Base-by-base conservation (phyloP, 2,888 invertebrate species). In the Brachyptera risi region DNA sequence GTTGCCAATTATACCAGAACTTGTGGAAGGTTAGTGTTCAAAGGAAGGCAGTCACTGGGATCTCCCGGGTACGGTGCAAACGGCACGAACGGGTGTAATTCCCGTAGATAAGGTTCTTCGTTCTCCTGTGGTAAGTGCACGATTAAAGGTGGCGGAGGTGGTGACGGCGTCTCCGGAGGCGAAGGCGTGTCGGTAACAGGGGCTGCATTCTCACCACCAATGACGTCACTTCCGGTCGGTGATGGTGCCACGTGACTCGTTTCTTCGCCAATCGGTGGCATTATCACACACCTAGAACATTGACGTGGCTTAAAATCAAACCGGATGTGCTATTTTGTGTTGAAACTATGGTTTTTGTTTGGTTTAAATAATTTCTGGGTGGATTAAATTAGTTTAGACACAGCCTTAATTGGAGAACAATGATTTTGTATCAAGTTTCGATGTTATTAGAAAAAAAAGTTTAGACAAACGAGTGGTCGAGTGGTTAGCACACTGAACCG, bases 11-110 rank as follows among this genome's bases (percentile, higher is more conserved):
- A 49, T 59, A 65, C 66, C 61, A 66, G 61, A 9, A 63, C 49
- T 15, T 63, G 50, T 1, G 63, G 64, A 15, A 66, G 47, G 19
- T 63, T 65, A 15, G 61, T 59, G 35, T 66, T 64, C 31, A 66
- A 27, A 1, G 66, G 65, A 5, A 66, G 58, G 27, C 44, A 63
- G 37, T 66, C 64, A 5, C 37, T 35, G 17, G 56, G 47, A 35
- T 58, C 26, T 21, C 59, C 50, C 3, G 37, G 17, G 54, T 54
- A 54, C 17, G 54, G 54, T 21, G 54, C 35, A 7, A 19, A 54
- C 5, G 54, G 54, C 2, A 54, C 37, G 21, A 54, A 54, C 4
- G 54, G 54, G 11, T 54, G 54, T 11, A 54, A 21, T 19, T 54
- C 54, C 21, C 35, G 17, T 7, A 37, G 35, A 13, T 21, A 26